phyloP scores from a whole-genome alignment of 2,113 vertebrate species.

The Hemichromis elongatus region DNA sequence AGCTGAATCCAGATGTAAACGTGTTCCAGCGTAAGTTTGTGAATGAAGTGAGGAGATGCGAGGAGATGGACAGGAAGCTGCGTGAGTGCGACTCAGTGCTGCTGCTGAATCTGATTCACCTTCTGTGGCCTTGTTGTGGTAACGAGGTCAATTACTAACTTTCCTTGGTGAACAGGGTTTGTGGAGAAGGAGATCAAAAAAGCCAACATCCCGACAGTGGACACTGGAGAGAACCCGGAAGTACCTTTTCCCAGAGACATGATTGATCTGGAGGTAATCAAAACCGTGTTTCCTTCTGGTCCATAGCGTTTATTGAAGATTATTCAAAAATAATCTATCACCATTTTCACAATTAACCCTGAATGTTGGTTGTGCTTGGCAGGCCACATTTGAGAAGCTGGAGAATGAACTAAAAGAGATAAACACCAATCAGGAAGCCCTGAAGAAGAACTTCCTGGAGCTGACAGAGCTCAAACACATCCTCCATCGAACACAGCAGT shows the following conservation, averaged over 20 bases:
- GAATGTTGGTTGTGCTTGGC: neutral
- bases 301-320: neutral
- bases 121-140: neutral
- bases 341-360: neutral
- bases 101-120: neutral
- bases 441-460: conserved; percentile 98
- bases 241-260: conserved; percentile 98
- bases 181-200: conserved; percentile 99
- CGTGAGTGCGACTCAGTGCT: conserved; percentile 69
- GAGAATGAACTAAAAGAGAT: conserved; percentile 98
- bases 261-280: conserved; percentile 93
- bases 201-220: conserved; percentile 86
- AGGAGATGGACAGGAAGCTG: conserved; percentile 94
- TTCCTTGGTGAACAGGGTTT: conserved; percentile 79
- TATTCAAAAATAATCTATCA: accelerated
- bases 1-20: conserved; percentile 95
- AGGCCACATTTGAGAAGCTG: conserved; percentile 98
- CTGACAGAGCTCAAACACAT: conserved; percentile 97
- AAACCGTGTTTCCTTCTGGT: neutral
- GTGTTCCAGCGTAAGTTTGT: conserved; percentile 95
- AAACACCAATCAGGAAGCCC: conserved; percentile 97
- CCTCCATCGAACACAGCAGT: conserved; percentile 95
- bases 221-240: conserved; percentile 96
- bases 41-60: conserved; percentile 90
- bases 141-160: neutral